Evolutionary conservation across 2,797 vertebrate species (phyloP).

Genomic region (Streptopelia turtur): DNA sequence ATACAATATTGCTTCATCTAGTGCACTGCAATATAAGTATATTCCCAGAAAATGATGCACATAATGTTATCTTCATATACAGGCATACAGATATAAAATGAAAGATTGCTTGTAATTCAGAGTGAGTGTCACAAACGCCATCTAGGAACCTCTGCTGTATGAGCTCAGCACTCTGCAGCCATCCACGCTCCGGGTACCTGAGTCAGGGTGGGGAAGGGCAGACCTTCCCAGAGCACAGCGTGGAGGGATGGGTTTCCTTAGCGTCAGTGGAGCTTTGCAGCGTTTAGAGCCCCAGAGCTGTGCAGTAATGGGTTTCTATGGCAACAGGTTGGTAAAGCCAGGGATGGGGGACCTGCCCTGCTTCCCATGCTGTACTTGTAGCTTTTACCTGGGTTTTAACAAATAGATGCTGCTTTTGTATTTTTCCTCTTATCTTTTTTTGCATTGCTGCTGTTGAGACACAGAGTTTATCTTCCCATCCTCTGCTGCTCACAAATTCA

Average conservation of each 20-base stretch:
- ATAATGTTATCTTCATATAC: neutral
- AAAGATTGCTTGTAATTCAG: neutral
- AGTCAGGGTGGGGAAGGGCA: neutral
- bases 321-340: neutral
- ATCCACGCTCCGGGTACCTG: rapidly evolving
- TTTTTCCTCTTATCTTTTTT: neutral
- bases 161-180: neutral
- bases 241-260: neutral
- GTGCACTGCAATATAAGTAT: rapidly evolving
- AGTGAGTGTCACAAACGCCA: rapidly evolving
- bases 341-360: neutral
- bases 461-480: neutral
- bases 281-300: neutral
- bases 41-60: neutral
- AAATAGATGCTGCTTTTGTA: neutral
- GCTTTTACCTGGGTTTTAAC: neutral
- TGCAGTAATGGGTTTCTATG: conserved; percentile 4
- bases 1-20: neutral
- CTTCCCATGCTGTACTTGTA: neutral
- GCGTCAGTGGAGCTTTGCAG: neutral
- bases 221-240: neutral
- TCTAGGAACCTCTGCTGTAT: rapidly evolving
- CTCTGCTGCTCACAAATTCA: neutral
- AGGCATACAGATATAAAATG: neutral
- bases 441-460: neutral